Conservation (phyloP, 2,113 vertebrate species). For the Pelecanoides urinatrix region DNA sequence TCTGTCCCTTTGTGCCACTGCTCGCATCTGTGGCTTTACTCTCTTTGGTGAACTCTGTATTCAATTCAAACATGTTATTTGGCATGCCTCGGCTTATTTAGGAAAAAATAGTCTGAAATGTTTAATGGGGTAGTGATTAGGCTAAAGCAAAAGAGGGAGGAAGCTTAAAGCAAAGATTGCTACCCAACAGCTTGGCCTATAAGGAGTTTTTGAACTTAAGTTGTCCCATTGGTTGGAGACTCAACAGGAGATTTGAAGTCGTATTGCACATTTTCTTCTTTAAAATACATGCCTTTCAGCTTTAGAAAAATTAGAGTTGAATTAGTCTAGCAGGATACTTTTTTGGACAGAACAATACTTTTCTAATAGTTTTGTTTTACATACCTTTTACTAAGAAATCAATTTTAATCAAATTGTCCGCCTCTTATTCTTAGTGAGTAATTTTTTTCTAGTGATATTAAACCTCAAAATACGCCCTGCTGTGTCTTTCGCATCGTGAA, state of each 20-base stretch:
- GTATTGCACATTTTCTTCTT: fast-evolving
- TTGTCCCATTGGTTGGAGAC: not conserved
- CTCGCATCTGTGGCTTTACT: not conserved
- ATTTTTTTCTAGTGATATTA: not conserved
- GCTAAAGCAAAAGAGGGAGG: not conserved
- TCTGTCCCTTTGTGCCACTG: not conserved
- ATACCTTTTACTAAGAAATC: not conserved
- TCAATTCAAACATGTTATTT: not conserved
- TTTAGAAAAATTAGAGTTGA: not conserved
- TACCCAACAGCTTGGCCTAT: not conserved
- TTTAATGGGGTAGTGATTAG: not conserved
- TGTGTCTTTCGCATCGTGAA: not conserved
- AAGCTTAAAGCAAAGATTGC: not conserved
- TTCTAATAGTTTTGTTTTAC: not conserved
- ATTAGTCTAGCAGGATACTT: not conserved
- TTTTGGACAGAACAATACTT: not conserved
- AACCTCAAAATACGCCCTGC: not conserved
- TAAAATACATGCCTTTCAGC: not conserved
- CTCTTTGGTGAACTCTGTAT: not conserved
- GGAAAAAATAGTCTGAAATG: not conserved
- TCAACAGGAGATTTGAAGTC: not conserved
- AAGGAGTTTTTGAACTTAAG: not conserved
- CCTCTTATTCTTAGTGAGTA: not conserved
- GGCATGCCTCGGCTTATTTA: not conserved
- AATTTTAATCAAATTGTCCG: not conserved